Conservation (phyloP, 2,113 vertebrate species). For the Melanerpes formicivorus region DNA sequence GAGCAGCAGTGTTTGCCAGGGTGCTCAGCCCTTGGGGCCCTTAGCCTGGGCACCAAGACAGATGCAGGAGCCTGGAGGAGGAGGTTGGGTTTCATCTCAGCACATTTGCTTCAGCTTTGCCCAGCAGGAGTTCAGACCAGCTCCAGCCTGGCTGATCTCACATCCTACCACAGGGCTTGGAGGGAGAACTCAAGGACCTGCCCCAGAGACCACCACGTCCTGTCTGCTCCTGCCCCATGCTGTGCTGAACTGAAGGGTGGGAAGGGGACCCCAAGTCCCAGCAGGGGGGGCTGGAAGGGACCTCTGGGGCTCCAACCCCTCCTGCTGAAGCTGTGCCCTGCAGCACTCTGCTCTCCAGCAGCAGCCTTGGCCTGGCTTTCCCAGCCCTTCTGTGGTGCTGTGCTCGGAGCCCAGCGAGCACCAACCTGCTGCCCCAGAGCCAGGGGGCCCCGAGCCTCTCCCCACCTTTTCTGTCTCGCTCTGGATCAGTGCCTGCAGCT, state of each 20-base stretch:
- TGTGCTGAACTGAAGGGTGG: too few relatives aligned
- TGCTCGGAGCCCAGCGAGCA: background rate
- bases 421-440: rapidly evolving
- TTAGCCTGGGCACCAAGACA: background rate
- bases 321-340: too few relatives aligned
- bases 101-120: background rate
- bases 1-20: background rate
- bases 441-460: background rate
- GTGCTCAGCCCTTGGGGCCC: background rate
- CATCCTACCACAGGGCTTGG: background rate
- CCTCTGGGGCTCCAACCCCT: too few relatives aligned
- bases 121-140: background rate
- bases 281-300: too few relatives aligned
- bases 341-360: background rate
- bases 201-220: background rate
- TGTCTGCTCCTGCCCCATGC: rapidly evolving
- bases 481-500: slow-evolving; percentile 79
- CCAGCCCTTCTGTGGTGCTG: background rate
- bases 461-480: slow-evolving; percentile 75
- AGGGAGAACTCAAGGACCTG: background rate
- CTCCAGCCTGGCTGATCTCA: background rate
- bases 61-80: background rate
- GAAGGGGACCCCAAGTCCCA: too few relatives aligned
- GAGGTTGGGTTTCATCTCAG: background rate
- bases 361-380: background rate